Base-by-base conservation (phyloP, 1,140 invertebrate species). In the Pogonognathellus flavescens region DNA sequence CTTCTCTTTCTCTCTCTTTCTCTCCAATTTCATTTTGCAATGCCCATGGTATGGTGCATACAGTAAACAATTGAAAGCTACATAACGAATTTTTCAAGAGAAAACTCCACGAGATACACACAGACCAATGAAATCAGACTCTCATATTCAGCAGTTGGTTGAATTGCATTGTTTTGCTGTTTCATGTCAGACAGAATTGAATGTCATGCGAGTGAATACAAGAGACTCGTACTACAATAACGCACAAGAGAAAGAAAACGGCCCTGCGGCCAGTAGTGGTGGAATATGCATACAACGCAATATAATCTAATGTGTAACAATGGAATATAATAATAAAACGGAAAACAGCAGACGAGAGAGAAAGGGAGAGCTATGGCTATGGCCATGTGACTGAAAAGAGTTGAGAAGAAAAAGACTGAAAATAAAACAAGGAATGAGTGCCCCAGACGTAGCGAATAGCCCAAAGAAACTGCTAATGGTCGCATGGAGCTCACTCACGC, bases 391-490 rank as follows among this genome's bases (percentile, higher is more conserved):
- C n/a, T 13, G 4, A 31, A 76, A 76, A 50, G 31, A 76, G 41
- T 49, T 16, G 25, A 72, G 70, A 49, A 41, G 70, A 76, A 72
- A 31, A 49, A 41, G 31, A 76, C 25, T 13, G 70, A 76, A 76
- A 31, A 50, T 49, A 50, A 76, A 50, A 49, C 41, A 72, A 3
- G 25, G 31, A 76, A 10, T 16, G 70, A 76, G 41, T 76, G 41
- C 70, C 70, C 70, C 25, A 76, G 70, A 76, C 70, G 70, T 6
- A 49, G 66, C 14, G 16, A 50, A 76, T 76, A 41, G 70, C 70
- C 70, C 70, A 41, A 76, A 76, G 70, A 81, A 81, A 81, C 80
- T 53, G 80, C 80, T 81, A 81, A 81, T 76, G 70, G 70, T 76
- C 70, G 41, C 31, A 31, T 41, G 70, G 18, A 76, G 70, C 70